phyloP scores from a whole-genome alignment of 2,888 invertebrate genomes.

The Folsomia manolachei region DNA sequence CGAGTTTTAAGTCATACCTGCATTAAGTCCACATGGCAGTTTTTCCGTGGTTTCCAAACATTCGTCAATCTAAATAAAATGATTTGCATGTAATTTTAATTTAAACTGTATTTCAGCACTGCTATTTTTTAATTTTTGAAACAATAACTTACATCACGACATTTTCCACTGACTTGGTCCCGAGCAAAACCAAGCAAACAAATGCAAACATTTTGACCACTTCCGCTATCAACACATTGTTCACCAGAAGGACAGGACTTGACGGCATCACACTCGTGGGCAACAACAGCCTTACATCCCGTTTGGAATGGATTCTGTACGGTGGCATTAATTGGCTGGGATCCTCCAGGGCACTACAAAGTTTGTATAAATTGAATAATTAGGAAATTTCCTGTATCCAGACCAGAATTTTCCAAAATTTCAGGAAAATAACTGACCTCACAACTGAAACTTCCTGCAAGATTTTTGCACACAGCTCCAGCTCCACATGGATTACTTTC shows the following conservation, averaged over 20 bases:
- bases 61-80: constrained; percentile 61
- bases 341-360: constrained; percentile 68
- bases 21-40: constrained; percentile 71
- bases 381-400: too few relatives aligned
- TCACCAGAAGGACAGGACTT: constrained; percentile 81
- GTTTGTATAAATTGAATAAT: too few relatives aligned
- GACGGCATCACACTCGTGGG: constrained; percentile 67
- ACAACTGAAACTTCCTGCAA: constrained; percentile 79
- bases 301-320: constrained; percentile 68
- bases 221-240: constrained; percentile 75
- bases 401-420: too few relatives aligned
- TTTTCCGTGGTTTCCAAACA: constrained; percentile 72
- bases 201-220: constrained; percentile 78
- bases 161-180: constrained; percentile 66
- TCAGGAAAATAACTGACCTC: constrained; percentile 56
- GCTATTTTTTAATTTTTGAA: constrained; percentile 6
- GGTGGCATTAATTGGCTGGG: constrained; percentile 57
- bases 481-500: constrained; percentile 70
- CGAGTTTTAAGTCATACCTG: neutral
- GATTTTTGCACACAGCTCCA: constrained; percentile 84
- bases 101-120: neutral
- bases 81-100: neutral
- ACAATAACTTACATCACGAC: constrained; percentile 65
- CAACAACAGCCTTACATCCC: constrained; percentile 66
- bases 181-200: constrained; percentile 84